These are phyloP conservation scores for Zaprionus kolodkinae DNA, from an alignment of 1,140 invertebrate species.

Conservation along the genomic window DNA sequence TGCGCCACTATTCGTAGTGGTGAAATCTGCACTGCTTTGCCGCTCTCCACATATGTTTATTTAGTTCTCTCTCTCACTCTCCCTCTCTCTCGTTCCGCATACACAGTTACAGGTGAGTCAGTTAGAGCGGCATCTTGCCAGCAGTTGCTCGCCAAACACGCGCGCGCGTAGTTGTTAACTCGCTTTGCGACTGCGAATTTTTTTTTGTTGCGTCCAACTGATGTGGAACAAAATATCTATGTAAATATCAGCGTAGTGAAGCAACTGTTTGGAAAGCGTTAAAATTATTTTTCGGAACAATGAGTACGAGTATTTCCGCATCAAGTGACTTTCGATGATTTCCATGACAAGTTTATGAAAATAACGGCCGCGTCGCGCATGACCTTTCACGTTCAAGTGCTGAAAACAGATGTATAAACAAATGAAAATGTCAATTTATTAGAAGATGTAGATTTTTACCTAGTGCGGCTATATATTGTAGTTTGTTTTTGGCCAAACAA, in stretches of 20 bases:
- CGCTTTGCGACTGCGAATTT: conserved; percentile 14
- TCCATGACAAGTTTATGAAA: neutral
- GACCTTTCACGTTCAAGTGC: neutral
- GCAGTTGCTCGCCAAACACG: conserved; percentile 39
- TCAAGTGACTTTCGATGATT: conserved; percentile 11
- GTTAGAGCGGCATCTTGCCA: conserved; percentile 19
- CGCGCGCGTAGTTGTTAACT: conserved; percentile 15
- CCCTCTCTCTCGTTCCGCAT: neutral
- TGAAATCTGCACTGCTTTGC: conserved; percentile 24
- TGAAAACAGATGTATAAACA: conserved; percentile 4
- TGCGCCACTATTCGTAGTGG: conserved; percentile 6
- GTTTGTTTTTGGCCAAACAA: conserved; percentile 23
- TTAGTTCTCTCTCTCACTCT: conserved; percentile 11
- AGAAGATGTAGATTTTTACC: neutral
- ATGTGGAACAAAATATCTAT: conserved; percentile 25
- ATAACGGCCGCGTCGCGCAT: conserved; percentile 3
- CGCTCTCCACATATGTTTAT: conserved; percentile 22
- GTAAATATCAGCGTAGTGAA: conserved; percentile 5
- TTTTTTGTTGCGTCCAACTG: conserved; percentile 21
- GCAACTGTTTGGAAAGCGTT: conserved; percentile 27
- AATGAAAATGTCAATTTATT: conserved; percentile 6
- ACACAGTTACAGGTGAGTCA: conserved; percentile 14
- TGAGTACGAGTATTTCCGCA: conserved; percentile 12
- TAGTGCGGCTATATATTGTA: too few relatives aligned
- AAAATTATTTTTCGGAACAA: conserved; percentile 14